phyloP scores from a whole-genome alignment of 2,797 vertebrate genomes.

The Tiaroga cobitis region DNA sequence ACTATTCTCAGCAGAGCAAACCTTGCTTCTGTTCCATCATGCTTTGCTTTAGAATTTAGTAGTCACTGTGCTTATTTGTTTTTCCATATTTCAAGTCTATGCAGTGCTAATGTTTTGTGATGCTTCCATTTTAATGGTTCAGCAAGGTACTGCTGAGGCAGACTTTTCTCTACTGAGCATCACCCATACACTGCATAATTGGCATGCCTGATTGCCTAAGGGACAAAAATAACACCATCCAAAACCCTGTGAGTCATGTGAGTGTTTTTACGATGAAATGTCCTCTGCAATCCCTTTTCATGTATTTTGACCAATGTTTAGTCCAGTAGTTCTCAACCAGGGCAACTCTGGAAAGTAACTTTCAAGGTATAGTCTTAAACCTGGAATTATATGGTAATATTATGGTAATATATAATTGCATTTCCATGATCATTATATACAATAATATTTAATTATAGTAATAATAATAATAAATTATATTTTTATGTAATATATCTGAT shows the following conservation, averaged over 20 bases:
- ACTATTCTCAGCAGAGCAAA: constrained; percentile 17
- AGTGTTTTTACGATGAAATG: constrained; percentile 13
- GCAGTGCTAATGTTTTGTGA: background rate
- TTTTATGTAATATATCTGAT: background rate
- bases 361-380: too few species aligned
- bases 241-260: background rate
- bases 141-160: constrained; percentile 15
- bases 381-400: background rate
- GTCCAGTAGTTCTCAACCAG: background rate
- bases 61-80: constrained; percentile 9
- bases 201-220: constrained; percentile 10
- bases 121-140: background rate
- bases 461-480: background rate
- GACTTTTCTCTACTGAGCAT: constrained; percentile 18
- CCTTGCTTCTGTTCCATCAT: constrained; percentile 3
- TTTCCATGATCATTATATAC: background rate
- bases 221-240: constrained; percentile 16
- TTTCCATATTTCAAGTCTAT: constrained; percentile 32
- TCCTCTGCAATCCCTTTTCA: background rate
- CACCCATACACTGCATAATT: constrained; percentile 3
- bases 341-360: background rate
- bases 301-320: background rate
- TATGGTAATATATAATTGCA: background rate
- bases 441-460: background rate
- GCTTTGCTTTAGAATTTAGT: background rate